Base-by-base conservation (phyloP, 1,140 invertebrate genomes). In the Calephelis virginiensis region DNA sequence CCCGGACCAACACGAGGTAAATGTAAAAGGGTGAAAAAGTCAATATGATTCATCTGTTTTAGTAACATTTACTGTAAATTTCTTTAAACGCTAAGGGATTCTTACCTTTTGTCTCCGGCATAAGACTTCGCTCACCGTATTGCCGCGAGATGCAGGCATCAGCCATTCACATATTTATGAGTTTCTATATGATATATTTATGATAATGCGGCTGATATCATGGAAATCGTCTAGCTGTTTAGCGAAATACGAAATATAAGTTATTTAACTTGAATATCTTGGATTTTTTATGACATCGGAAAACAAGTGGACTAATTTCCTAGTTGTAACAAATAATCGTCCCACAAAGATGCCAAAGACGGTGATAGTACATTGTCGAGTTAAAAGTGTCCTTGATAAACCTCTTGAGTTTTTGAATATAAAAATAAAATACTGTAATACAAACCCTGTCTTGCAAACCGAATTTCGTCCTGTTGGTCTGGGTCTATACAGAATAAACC, bases 151-250 rank as follows among this genome's bases (percentile, higher is more conserved):
- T 67, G 69, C 66, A 69, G 63, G 63, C 56, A 59, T 68, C 61
- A 70, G 66, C 68, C 53, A 49, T 66, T 68, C 67, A 72, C 67
- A 75, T 79, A 81, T 79, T 78, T 85, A 75, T 82, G 81, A 69
- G 67, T 81, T 77, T 76, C 65, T 81, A 82, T 77, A 82, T 81
- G 75, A 69, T 74, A 67, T 70, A 72, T 77, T 75, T 77, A 74
- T 75, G 71, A 65, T 74, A 74, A 71, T 74, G 72, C 67, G 38
- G 14, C 37, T 47, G 64, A 67, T 74, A 74, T 74, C 72, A 68
- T 74, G 62, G 62, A 62, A 69, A 70, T 73, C 72, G 72, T 61
- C 69, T 66, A 71, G 43, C 66, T 59, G 56, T 59, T 59, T 59
- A 59, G 56, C 56, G 56, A 59, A 59, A 38, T 59, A 59, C 12